These are phyloP conservation scores for Coregonus clupeaformis DNA, from an alignment of 2,113 vertebrate species.

Conservation along the genomic window DNA sequence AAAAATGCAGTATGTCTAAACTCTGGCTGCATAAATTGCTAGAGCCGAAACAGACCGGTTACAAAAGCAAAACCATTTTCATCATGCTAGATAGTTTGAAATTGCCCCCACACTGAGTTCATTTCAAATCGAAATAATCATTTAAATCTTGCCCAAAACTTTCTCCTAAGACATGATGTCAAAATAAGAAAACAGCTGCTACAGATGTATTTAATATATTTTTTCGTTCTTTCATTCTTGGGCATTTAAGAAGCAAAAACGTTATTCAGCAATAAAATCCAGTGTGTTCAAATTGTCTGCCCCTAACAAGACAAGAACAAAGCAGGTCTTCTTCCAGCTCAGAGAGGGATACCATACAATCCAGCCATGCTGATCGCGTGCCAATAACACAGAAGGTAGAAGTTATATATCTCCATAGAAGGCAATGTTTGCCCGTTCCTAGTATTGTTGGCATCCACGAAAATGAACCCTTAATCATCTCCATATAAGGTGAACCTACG, in stretches of 20 bases:
- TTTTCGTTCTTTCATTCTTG: background rate
- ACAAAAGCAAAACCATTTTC: constrained; percentile 12
- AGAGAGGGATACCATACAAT: background rate
- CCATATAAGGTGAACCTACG: constrained; percentile 60
- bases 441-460: constrained; percentile 56
- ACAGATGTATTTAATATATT: background rate
- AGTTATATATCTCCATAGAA: constrained; percentile 54
- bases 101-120: background rate
- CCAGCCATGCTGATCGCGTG: constrained; percentile 29
- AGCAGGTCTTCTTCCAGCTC: background rate
- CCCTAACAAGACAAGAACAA: constrained; percentile 1
- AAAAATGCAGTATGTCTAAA: background rate
- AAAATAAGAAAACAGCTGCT: background rate
- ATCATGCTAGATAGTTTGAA: background rate
- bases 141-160: background rate
- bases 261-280: background rate
- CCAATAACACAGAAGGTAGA: constrained; percentile 45
- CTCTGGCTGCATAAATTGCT: constrained; percentile 18
- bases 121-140: background rate
- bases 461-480: constrained; percentile 1
- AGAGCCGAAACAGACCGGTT: constrained; percentile 29
- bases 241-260: background rate
- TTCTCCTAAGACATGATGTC: background rate
- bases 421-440: constrained; percentile 42
- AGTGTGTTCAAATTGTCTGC: background rate